A percentile compares a stretch with the other conserved stretches of the same genome.
These are phyloP conservation scores for Carpatolechia fugitivella DNA, from an alignment of 2,888 invertebrate genomes.

Conservation along the genomic window DNA sequence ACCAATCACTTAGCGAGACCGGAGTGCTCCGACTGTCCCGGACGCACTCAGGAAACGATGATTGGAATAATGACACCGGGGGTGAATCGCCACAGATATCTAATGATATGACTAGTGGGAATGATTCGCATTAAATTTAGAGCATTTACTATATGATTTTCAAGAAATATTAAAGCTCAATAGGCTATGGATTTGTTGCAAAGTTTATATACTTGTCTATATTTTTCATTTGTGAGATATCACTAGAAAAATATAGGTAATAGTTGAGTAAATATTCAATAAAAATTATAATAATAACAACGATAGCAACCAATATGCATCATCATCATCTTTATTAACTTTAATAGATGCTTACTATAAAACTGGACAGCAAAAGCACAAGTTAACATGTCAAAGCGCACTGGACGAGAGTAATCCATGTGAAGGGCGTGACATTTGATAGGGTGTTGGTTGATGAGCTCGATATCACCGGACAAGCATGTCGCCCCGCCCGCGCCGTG, in stretches of 20 bases:
- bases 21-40: background rate
- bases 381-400: constrained; percentile 8
- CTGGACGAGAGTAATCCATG: constrained; percentile 17
- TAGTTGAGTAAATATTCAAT: too few relatives aligned
- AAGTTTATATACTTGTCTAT: too few relatives aligned
- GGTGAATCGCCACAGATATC: background rate
- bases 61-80: constrained; percentile 14
- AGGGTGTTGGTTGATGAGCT: constrained; percentile 44
- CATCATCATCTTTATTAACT: too few relatives aligned
- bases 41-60: background rate
- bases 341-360: too few relatives aligned
- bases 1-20: constrained; percentile 62
- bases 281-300: too few relatives aligned
- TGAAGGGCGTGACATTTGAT: constrained; percentile 60
- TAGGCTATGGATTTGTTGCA: too few relatives aligned
- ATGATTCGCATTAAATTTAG: background rate
- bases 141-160: too few relatives aligned
- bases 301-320: too few relatives aligned
- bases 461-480: constrained; percentile 36
- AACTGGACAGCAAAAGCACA: constrained; percentile 1
- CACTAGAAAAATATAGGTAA: too few relatives aligned
- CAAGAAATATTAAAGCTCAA: too few relatives aligned
- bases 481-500: constrained; percentile 36
- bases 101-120: background rate
- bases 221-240: too few relatives aligned